Evolutionary conservation across 2,113 vertebrate genomes (phyloP), one percentile per base, ranked within the genome.

Genomic region (Grammomys surdaster): DNA sequence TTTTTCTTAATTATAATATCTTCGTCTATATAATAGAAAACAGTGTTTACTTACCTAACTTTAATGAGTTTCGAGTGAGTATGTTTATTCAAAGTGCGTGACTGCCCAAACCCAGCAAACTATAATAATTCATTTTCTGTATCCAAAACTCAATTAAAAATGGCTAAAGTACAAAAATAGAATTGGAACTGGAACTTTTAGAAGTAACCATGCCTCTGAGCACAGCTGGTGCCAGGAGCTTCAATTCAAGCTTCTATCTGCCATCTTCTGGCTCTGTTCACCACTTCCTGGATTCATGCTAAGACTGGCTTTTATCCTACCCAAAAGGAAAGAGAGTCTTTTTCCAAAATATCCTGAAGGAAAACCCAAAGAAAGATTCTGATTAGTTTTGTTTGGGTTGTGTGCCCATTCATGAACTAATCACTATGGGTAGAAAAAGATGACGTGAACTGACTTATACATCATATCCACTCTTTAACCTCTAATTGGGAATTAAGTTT

Each of bases 291-390:
- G 28, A 43, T 91, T 67, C 24, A 14, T 73, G 81, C 56, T 94
- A 73, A 73, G 7, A 65, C 20, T 36, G 56, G 14, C 0, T 84
- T 89, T 81, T 69, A 28, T 46, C 43, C 40, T 72, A 58, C 24
- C 46, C 7, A 60, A 78, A 54, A 85, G 72, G 78, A 90, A 90
- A 89, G 26, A 69, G 46, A 86, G 1, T 7, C 7, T 19, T 94
- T 76, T 89, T 56, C 46, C 20, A 92, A 96, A 87, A 89, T 92
- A 91, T 56, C n/a, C 63, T 95, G 78, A 48, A 92, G 54, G 36
- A 54, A 92, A 89, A 12, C n/a, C 10, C 65, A 58, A 89, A 90
- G 20, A 65, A 56, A 85, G 17, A 73, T 67, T 65, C 20, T 76
- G 48, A 76, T 82, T 82, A 4, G 9, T 48, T 91, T 88, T 82